Evolutionary conservation across 2,113 vertebrate species (phyloP).

Genomic region (Ibidorhyncha struthersii): DNA sequence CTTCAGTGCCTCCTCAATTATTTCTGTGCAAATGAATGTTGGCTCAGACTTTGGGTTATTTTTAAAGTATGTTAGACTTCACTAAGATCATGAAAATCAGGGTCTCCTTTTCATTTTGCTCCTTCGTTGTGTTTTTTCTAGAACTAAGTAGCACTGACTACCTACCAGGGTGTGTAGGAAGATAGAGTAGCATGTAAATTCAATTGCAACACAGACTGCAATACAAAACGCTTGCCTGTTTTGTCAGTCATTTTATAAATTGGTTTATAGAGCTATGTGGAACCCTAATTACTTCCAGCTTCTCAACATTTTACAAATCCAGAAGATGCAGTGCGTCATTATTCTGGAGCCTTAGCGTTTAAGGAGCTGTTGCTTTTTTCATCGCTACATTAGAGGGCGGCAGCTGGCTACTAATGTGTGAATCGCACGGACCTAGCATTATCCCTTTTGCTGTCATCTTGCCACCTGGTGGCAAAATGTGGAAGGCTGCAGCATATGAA

Average conservation of each 20-base stretch:
- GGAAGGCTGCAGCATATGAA: background rate
- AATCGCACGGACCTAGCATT: background rate
- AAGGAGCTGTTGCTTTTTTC: background rate
- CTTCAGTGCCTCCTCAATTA: background rate
- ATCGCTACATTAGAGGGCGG: background rate
- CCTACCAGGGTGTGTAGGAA: background rate
- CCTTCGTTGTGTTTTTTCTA: background rate
- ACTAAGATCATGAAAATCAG: background rate
- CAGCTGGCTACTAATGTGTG: background rate
- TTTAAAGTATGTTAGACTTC: background rate
- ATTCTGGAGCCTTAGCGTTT: background rate
- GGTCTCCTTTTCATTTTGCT: background rate
- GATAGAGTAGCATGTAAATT: background rate
- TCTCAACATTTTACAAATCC: background rate
- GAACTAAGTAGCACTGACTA: background rate
- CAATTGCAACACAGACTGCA: background rate
- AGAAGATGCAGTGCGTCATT: background rate
- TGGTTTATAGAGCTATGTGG: background rate
- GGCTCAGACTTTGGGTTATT: background rate
- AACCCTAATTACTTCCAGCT: background rate
- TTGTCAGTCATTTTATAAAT: background rate
- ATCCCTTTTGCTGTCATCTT: background rate
- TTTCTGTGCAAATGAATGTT: background rate
- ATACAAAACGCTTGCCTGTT: background rate
- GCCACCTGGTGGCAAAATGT: slow-evolving; percentile 50